phyloP scores from a whole-genome alignment of 2,888 invertebrate genomes.

The Polyommatus iphigenia region DNA sequence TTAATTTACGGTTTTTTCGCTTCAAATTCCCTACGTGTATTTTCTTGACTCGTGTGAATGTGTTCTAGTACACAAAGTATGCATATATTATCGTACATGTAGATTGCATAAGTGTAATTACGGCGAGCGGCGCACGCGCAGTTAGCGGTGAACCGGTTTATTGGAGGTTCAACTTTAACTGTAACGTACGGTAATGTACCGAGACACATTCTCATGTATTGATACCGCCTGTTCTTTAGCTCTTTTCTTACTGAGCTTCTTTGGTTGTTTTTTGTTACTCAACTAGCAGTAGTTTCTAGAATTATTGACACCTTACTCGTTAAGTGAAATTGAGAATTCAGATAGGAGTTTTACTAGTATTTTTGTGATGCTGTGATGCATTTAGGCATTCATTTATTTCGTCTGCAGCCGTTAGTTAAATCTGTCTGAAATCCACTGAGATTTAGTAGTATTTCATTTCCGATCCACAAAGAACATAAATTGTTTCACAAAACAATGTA shows the following conservation, averaged over 20 bases:
- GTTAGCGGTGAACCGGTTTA: constrained; percentile 1
- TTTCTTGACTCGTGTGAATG: not conserved
- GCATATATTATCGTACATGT: not conserved
- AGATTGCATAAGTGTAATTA: constrained; percentile 1
- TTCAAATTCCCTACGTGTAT: not conserved
- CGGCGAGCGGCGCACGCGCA: not conserved
- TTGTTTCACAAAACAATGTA: not conserved
- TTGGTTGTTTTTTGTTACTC: not conserved
- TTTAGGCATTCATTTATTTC: too few species aligned
- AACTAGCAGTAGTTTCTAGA: not conserved
- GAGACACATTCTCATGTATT: not conserved
- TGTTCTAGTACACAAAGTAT: not conserved
- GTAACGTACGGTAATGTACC: constrained; percentile 13
- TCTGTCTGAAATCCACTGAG: too few species aligned
- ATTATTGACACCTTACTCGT: too few species aligned
- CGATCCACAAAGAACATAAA: too few species aligned
- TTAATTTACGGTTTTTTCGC: not conserved
- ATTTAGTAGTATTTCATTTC: too few species aligned
- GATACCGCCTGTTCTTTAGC: not conserved
- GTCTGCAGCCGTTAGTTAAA: too few species aligned
- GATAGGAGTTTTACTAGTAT: too few species aligned
- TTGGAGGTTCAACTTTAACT: constrained; percentile 16
- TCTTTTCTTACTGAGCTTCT: not conserved
- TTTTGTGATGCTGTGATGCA: too few species aligned
- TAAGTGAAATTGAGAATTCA: too few species aligned